Base-by-base conservation (phyloP, 2,888 invertebrate genomes). In the Phytoseiulus persimilis region DNA sequence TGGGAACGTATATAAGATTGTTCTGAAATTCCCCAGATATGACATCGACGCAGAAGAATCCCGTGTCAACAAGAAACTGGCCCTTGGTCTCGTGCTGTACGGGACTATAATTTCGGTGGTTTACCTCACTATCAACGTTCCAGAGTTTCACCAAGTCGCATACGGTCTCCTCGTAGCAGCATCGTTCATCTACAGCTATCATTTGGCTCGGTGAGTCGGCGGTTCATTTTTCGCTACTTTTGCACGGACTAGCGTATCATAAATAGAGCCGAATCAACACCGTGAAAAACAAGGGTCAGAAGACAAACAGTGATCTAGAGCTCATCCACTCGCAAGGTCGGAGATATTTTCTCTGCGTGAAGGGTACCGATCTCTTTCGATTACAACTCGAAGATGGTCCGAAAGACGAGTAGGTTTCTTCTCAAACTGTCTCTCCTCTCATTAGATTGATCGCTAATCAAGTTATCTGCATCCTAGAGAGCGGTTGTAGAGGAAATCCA, bases 131-230 rank as follows among this genome's bases (percentile, higher is more conserved):
- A 89, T 91, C 83, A 90, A 90, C 83, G 90, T 92, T 83, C 92
- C 92, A 28, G 90, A 92, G 32, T 91, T 92, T 89, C 92, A 92
- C 90, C 92, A 93, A 92, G 90, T 91, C 23, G 92, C 92, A 5
- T 93, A 93, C 91, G 93, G 92, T 32, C 89, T 93, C 83, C 91
- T 93, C 90, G 92, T 92, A 9, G 90, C 91, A 84, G 89, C 91
- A 31, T 91, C 92, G 3, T 92, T 92, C 90, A 90, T 91, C 23
- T 90, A 91, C n/a, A 90, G 90, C 89, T 89, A 90, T 32, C 83
- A 89, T 6, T 65, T 91, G 33, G 90, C 90, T 11, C 90, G 90
- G 87, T 90, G 45, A 83, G 84, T 90, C 11, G 32, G 84, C 83
- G 90, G 33, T 89, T 45, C 83, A 31, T 90, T 83, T 83, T 90